Evolutionary conservation across 2,113 vertebrate species (phyloP), one percentile per base, ranked within the genome.

Genomic region (Microcebus griseorufus): DNA sequence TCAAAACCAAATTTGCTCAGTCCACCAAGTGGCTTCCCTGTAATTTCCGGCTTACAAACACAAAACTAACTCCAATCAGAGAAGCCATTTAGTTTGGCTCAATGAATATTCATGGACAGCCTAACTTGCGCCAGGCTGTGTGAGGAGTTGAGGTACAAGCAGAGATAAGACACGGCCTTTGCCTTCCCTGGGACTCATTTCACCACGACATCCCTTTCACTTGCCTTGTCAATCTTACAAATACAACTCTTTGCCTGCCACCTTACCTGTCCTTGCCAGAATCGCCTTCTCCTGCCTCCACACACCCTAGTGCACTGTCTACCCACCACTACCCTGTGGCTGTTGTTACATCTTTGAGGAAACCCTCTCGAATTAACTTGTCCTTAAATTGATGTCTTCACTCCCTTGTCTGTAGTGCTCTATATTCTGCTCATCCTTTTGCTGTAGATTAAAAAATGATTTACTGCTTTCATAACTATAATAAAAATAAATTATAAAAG

Each of bases 1-100:
- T 51, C 64, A 90, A 88, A 80, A 95, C 82, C 37, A 69, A 60
- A 94, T 64, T 29, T 72, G n/a, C 58, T 92, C 39, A 32, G 80
- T 48, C 20, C 32, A 93, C 34, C 85, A 75, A 62, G 45, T 34
- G 17, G 80, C 9, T 87, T 83, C 62, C 53, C 60, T 58, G 48
- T 86, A 78, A 90, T 25, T 55, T 62, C 62, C 20, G 67, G 45
- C 7, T 87, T 37, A 55, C n/a, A 10, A 64, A 91, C 18, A 93
- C 32, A 95, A 48, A 83, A n/a, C 72, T 11, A 55, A 62, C 5
- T 85, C 16, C 29, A 94, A 34, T 78, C 34, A 78, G 72, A 87
- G 29, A 64, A 64, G 16, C 25, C 55, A 70, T 13, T 92, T 34
- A n/a, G 53, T 81, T 93, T 53, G 72, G 55, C 32, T 95, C 62